phyloP scores from a whole-genome alignment of 2,888 invertebrate genomes.

The Caenorhabditis angaria region DNA sequence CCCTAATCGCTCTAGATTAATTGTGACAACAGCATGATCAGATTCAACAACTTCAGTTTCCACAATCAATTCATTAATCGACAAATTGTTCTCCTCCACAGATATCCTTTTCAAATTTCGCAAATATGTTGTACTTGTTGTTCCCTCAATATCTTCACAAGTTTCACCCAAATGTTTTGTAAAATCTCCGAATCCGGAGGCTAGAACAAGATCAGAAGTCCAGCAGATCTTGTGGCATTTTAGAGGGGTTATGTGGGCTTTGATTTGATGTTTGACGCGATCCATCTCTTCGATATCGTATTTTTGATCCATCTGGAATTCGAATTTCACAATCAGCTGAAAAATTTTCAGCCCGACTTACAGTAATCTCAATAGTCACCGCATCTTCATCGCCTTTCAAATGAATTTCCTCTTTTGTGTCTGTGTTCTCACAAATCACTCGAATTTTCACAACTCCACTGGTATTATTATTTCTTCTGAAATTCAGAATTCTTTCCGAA shows the following conservation, averaged over 20 bases:
- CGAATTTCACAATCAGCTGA: neutral
- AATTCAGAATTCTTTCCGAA: neutral
- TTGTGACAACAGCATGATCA: constrained; percentile 48
- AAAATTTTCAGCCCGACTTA: constrained; percentile 7
- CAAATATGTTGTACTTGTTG: constrained; percentile 48
- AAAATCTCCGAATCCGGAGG: constrained; percentile 38
- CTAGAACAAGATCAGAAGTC: constrained; percentile 37
- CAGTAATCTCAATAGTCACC: constrained; percentile 57
- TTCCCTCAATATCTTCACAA: constrained; percentile 58
- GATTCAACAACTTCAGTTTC: constrained; percentile 46
- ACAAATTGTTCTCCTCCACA: constrained; percentile 19
- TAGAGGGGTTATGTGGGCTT: constrained; percentile 65
- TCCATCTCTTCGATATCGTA: constrained; percentile 64
- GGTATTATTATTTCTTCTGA: constrained; percentile 23
- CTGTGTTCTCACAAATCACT: constrained; percentile 47
- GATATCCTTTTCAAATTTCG: constrained; percentile 45
- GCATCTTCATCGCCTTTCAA: constrained; percentile 46
- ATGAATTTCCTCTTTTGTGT: constrained; percentile 49
- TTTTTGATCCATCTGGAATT: constrained; percentile 65
- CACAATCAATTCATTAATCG: constrained; percentile 43
- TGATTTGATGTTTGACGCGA: constrained; percentile 57
- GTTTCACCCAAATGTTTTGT: constrained; percentile 43
- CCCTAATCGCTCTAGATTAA: neutral
- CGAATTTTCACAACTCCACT: constrained; percentile 40
- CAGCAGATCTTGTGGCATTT: constrained; percentile 69